Conservation (phyloP, 2,888 invertebrate genomes). For the Timema podura region DNA sequence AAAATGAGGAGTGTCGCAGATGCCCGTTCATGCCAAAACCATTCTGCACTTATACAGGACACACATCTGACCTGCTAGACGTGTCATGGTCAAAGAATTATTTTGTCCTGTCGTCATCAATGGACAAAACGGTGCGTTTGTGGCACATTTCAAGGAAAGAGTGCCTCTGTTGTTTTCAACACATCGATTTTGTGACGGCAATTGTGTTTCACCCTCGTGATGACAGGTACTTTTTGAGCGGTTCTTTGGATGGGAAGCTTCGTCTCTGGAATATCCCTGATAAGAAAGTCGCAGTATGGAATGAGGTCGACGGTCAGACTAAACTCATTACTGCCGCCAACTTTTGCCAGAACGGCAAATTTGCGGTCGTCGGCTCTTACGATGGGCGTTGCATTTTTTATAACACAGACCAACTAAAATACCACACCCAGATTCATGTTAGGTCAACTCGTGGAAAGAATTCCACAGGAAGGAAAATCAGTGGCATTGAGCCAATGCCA, state of each 20-base stretch:
- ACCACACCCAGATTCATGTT: conserved; percentile 96
- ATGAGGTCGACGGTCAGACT: conserved; percentile 91
- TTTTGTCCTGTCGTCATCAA: conserved; percentile 94
- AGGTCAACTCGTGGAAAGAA: conserved; percentile 94
- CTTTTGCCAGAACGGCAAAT: conserved; percentile 96
- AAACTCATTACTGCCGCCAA: conserved; percentile 95
- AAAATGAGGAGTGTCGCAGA: conserved; percentile 54
- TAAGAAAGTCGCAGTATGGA: conserved; percentile 95
- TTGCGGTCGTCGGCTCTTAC: conserved; percentile 97
- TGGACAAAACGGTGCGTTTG: conserved; percentile 96
- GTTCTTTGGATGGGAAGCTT: conserved; percentile 95
- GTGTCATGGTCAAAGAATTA: conserved; percentile 99
- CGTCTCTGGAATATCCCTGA: conserved; percentile 99
- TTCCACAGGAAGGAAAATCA: conserved; percentile 90
- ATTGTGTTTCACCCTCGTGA: conserved; percentile 96
- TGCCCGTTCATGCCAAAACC: conserved; percentile 83
- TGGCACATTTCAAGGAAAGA: conserved; percentile 98
- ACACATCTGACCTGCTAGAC: conserved; percentile 93
- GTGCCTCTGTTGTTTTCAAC: conserved; percentile 97
- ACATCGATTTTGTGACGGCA: conserved; percentile 98
- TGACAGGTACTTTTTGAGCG: conserved; percentile 85
- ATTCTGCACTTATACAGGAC: conserved; percentile 90
- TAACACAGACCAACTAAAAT: conserved; percentile 95
- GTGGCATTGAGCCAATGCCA: conserved; percentile 95
- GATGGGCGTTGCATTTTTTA: conserved; percentile 98